Conservation (phyloP, 2,797 vertebrate species). For the Eupleurogrammus muticus region DNA sequence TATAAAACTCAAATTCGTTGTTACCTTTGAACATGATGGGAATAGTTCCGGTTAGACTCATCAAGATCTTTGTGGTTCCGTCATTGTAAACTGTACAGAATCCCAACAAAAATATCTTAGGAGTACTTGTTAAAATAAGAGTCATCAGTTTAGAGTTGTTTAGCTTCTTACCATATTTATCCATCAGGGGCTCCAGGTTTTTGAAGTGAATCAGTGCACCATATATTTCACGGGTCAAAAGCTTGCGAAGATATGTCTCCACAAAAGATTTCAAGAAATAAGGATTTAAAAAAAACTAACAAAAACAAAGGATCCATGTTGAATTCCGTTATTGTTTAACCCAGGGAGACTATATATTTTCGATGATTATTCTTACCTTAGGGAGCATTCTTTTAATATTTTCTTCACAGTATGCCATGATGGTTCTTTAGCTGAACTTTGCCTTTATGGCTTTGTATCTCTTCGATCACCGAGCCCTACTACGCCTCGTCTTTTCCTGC, state of each 20-base stretch:
- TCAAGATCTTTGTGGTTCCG: conserved; percentile 86
- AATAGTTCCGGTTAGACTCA: conserved; percentile 92
- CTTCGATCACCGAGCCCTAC: not conserved
- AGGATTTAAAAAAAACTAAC: not conserved
- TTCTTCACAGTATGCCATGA: conserved; percentile 39
- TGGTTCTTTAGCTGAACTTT: conserved; percentile 6
- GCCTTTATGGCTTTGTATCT: not conserved
- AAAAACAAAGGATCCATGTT: not conserved
- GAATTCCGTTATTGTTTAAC: not conserved
- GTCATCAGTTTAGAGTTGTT: not conserved
- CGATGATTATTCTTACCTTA: conserved; percentile 67
- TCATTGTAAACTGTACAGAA: conserved; percentile 91
- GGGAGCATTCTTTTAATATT: conserved; percentile 74
- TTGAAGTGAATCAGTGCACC: conserved; percentile 86
- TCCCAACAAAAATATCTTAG: not conserved
- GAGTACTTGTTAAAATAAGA: not conserved
- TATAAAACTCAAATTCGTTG: not conserved
- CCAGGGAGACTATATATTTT: not conserved
- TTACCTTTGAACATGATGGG: conserved; percentile 86
- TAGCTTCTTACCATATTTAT: conserved; percentile 86
- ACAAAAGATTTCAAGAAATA: not conserved
- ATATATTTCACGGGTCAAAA: conserved; percentile 88
- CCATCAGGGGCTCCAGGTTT: conserved; percentile 88
- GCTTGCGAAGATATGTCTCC: conserved; percentile 86
- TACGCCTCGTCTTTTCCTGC: not conserved